Conservation (phyloP, 2,888 invertebrate species). For the Epistrophe grossulariae region DNA sequence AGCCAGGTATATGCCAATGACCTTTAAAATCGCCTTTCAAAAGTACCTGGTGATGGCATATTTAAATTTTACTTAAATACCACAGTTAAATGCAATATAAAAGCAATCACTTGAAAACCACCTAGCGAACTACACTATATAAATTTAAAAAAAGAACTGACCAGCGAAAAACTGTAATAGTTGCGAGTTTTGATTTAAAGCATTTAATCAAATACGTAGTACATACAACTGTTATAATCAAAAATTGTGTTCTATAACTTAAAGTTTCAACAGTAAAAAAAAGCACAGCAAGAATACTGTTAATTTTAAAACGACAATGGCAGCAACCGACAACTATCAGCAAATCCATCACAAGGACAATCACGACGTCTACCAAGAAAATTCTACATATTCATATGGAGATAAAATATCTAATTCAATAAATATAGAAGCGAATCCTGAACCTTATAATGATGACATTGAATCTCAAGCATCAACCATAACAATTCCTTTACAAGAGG, state of each 20-base stretch:
- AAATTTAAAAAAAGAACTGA: neutral
- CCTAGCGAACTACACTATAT: neutral
- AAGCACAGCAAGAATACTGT: neutral
- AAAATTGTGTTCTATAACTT: neutral
- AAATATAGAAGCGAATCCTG: neutral
- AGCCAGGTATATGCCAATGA: neutral
- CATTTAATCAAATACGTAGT: no score
- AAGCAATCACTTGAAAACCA: neutral
- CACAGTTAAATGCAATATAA: neutral
- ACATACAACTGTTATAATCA: neutral
- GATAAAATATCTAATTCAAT: neutral
- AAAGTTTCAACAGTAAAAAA: neutral
- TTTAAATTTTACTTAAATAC: neutral
- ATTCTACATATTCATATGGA: no score
- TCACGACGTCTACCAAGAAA: neutral
- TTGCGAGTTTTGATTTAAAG: neutral
- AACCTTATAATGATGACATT: neutral
- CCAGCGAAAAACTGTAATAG: neutral
- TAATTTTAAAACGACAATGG: neutral
- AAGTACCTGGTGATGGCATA: neutral
- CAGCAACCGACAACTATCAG: neutral
- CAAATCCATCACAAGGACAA: neutral
- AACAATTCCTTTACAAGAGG: neutral
- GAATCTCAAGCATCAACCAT: slow-evolving; percentile 1
- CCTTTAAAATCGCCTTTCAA: neutral